Evolutionary conservation across 1,140 invertebrate genomes (phyloP).

Genomic region (Diprion similis): DNA sequence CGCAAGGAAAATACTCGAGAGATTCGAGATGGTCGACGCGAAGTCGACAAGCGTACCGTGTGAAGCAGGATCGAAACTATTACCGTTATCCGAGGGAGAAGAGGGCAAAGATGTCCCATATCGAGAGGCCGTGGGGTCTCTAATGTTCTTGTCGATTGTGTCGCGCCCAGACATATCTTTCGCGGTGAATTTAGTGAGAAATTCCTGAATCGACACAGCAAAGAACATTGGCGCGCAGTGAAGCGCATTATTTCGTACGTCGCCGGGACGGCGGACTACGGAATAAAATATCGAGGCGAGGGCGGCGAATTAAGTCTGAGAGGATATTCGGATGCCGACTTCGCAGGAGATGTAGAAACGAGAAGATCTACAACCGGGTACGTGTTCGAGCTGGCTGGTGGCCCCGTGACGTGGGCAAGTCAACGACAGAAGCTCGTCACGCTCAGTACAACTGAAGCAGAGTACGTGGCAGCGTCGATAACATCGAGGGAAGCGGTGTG

Average conservation of each 20-base stretch:
- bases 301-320: conserved; percentile 26
- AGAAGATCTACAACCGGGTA: conserved; percentile 48
- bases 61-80: conserved; percentile 12
- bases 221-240: conserved; percentile 37
- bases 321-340: conserved; percentile 52
- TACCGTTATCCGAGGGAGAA: conserved; percentile 7
- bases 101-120: conserved; percentile 29
- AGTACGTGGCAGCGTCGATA: conserved; percentile 53
- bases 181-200: conserved; percentile 39
- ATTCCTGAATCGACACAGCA: conserved; percentile 34
- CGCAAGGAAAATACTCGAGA: conserved; percentile 27
- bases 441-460: conserved; percentile 58
- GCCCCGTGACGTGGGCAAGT: conserved; percentile 49
- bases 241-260: conserved; percentile 44
- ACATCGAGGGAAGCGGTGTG: conserved; percentile 49
- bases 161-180: conserved; percentile 48
- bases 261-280: conserved; percentile 35
- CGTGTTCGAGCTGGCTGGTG: conserved; percentile 41
- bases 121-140: conserved; percentile 41
- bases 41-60: conserved; percentile 24
- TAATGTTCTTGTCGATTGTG: conserved; percentile 45
- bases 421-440: conserved; percentile 55
- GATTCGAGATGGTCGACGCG: conserved; percentile 24
- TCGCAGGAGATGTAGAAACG: conserved; percentile 41
- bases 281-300: conserved; percentile 24